Evolutionary conservation across 1,140 invertebrate genomes (phyloP).

Genomic region (Lordiphosa mommai): DNA sequence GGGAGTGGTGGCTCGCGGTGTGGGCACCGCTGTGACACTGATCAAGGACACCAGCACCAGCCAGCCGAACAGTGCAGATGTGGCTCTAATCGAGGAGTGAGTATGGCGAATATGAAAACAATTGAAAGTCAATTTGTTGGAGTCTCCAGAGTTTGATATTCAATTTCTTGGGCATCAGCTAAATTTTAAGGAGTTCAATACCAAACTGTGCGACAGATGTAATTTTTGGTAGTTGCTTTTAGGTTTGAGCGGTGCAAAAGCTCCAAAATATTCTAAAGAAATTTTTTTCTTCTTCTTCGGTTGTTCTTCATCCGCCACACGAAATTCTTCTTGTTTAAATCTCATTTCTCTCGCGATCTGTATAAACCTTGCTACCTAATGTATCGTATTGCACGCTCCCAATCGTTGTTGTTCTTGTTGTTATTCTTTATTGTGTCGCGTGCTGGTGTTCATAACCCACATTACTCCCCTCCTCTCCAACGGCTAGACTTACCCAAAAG

Average conservation of each 20-base stretch:
- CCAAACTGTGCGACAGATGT: too few species aligned
- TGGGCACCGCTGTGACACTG: conserved; percentile 93
- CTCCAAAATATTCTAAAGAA: conserved; percentile 6
- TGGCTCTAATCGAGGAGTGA: conserved; percentile 83
- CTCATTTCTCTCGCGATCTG: conserved; percentile 37
- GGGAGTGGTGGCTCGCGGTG: conserved; percentile 94
- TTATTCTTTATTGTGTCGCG: conserved; percentile 25
- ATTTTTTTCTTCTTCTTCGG: conserved; percentile 57
- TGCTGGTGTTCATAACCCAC: conserved; percentile 33
- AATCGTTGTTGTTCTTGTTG: conserved; percentile 43
- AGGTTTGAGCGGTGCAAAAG: not conserved
- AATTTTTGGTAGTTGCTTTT: too few species aligned
- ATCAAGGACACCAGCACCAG: conserved; percentile 81
- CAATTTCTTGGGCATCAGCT: not conserved
- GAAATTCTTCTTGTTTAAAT: conserved; percentile 40
- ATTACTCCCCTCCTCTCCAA: conserved; percentile 10
- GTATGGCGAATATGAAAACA: conserved; percentile 67
- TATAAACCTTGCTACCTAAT: conserved; percentile 36
- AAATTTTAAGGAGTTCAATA: too few species aligned
- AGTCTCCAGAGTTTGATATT: not conserved
- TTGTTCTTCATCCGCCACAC: conserved; percentile 43
- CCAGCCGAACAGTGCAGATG: conserved; percentile 76
- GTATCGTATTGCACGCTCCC: conserved; percentile 53
- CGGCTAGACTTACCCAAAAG: conserved; percentile 46
- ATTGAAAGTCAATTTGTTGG: not conserved